Evolutionary conservation across 2,888 invertebrate genomes (phyloP).

Genomic region (Coelinius sp.): DNA sequence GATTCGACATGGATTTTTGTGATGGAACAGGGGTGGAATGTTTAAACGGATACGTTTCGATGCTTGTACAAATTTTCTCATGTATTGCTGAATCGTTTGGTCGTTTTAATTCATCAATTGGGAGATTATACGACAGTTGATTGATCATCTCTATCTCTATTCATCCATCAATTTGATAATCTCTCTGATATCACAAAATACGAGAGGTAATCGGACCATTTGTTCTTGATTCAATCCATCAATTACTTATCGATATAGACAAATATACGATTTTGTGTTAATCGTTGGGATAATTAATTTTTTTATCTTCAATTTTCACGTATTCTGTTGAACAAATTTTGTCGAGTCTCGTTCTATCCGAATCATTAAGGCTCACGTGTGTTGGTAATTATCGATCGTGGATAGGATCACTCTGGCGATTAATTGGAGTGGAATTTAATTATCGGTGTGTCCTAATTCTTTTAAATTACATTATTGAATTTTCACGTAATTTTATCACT

Average conservation of each 20-base stretch:
- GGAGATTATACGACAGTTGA: neutral
- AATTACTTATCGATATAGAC: too few species aligned
- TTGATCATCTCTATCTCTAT: neutral
- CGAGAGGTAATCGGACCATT: neutral
- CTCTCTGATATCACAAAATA: too few species aligned
- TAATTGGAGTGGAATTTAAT: constrained; percentile 57
- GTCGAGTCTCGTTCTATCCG: constrained; percentile 30
- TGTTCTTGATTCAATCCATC: too few species aligned
- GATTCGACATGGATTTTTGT: neutral
- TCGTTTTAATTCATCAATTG: neutral
- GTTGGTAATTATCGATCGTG: constrained; percentile 49
- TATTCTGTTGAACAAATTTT: constrained; percentile 8
- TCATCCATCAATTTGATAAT: neutral
- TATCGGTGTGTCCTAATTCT: constrained; percentile 36
- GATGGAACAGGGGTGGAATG: neutral
- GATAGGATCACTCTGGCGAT: constrained; percentile 45
- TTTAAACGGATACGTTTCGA: constrained; percentile 19
- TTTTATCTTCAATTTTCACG: neutral
- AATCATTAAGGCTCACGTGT: constrained; percentile 42
- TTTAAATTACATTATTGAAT: constrained; percentile 41
- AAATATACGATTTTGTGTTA: too few species aligned
- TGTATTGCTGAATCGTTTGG: constrained; percentile 7
- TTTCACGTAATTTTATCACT: constrained; percentile 18
- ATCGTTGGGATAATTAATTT: neutral
- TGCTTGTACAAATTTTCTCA: neutral